Conservation (phyloP, 2,888 invertebrate genomes). For the Plusia festucae region DNA sequence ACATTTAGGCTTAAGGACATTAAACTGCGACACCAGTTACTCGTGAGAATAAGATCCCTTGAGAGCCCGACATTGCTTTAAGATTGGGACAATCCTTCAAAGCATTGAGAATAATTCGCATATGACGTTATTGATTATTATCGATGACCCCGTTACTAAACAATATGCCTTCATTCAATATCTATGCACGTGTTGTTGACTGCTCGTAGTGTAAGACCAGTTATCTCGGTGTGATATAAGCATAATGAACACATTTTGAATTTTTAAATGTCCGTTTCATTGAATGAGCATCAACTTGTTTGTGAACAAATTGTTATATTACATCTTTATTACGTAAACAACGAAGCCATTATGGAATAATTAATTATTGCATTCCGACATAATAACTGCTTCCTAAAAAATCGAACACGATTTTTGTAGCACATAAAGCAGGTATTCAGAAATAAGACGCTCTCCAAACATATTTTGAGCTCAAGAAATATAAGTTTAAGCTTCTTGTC, state of each 20-base stretch:
- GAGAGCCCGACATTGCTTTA: conserved; percentile 1
- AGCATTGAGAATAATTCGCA: conserved; percentile 21
- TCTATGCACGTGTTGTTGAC: conserved; percentile 11
- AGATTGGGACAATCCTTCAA: conserved; percentile 8
- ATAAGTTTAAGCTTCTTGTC: background rate
- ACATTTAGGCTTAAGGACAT: conserved; percentile 35
- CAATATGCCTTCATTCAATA: conserved; percentile 30
- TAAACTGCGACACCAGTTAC: conserved; percentile 23
- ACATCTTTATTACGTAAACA: background rate
- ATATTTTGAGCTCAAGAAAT: too few species aligned
- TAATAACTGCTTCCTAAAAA: background rate
- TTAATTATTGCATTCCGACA: background rate
- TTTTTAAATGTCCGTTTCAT: background rate
- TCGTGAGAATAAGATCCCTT: conserved; percentile 19
- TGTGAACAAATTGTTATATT: background rate
- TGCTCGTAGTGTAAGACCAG: conserved; percentile 9
- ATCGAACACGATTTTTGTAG: background rate
- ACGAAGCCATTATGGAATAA: background rate
- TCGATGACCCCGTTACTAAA: conserved; percentile 24
- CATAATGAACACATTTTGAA: conserved; percentile 14
- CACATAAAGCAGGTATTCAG: too few species aligned
- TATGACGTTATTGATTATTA: conserved; percentile 32
- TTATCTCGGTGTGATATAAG: conserved; percentile 11
- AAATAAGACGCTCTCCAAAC: too few species aligned
- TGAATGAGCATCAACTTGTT: background rate